Percentiles rank a stretch among this genome's conserved stretches.
phyloP scores from a whole-genome alignment of 2,888 invertebrate genomes.

The Calliphora vomitoria region DNA sequence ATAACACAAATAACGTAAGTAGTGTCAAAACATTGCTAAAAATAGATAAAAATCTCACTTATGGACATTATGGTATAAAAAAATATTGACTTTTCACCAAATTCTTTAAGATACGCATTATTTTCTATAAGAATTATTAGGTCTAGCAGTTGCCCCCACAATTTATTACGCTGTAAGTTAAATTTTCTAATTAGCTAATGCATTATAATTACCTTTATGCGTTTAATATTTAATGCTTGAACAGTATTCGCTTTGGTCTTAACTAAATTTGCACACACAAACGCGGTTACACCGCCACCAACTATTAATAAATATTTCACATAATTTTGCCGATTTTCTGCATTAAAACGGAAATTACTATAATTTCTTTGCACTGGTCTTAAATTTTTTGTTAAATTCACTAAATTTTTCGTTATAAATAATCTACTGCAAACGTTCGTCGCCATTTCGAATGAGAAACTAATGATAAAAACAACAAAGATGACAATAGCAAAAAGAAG shows the following conservation, averaged over 20 bases:
- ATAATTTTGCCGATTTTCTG: conserved; percentile 75
- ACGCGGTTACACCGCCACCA: conserved; percentile 85
- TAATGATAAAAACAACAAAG: conserved; percentile 13
- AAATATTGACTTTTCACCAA: conserved; percentile 51
- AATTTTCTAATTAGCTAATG: neutral
- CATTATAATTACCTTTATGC: conserved; percentile 77
- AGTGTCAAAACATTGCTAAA: conserved; percentile 47
- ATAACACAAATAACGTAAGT: conserved; percentile 38
- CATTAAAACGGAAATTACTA: conserved; percentile 75
- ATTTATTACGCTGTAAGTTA: neutral
- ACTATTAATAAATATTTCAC: conserved; percentile 80
- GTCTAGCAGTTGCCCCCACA: neutral
- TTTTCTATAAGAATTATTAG: neutral
- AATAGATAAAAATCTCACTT: conserved; percentile 46
- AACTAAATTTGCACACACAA: conserved; percentile 84
- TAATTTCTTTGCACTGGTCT: conserved; percentile 79
- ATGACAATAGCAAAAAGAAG: neutral
- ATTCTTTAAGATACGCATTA: neutral
- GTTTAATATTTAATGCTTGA: conserved; percentile 85
- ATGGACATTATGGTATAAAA: conserved; percentile 33
- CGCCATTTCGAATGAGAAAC: conserved; percentile 52
- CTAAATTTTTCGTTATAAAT: conserved; percentile 57
- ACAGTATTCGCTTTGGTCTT: conserved; percentile 83
- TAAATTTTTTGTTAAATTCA: conserved; percentile 70
- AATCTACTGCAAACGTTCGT: conserved; percentile 35